phyloP scores from a whole-genome alignment of 64 coral and sea anemone species.

The Stichodactyla helianthus region DNA sequence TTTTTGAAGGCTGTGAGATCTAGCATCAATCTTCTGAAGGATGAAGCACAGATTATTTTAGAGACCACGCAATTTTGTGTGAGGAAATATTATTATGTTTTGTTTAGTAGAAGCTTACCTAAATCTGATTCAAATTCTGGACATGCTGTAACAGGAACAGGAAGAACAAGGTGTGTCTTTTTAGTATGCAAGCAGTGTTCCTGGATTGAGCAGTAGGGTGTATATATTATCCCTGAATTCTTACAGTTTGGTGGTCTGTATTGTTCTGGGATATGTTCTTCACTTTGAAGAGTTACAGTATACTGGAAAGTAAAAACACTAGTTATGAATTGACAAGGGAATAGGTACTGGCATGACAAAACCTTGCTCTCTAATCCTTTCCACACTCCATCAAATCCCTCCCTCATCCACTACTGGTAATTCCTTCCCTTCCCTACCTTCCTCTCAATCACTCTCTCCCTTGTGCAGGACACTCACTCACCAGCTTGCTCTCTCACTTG shows the following conservation, averaged over 20 bases:
- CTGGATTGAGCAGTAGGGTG: slow-evolving; percentile 66
- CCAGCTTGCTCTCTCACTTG: no score
- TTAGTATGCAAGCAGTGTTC: slow-evolving; percentile 86
- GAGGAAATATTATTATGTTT: background rate
- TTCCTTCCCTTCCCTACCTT: no score
- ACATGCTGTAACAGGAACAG: slow-evolving; percentile 71
- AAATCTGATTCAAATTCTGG: slow-evolving; percentile 91
- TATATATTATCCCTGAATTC: slow-evolving; percentile 49
- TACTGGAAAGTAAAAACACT: slow-evolving; percentile 37
- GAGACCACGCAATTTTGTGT: background rate
- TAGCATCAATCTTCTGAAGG: no score
- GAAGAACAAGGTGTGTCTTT: slow-evolving; percentile 88
- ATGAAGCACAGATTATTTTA: no score
- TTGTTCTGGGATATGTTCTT: slow-evolving; percentile 89
- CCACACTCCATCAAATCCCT: no score
- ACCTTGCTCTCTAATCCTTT: no score
- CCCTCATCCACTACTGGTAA: no score
- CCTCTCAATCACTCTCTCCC: no score
- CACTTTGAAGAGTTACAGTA: slow-evolving; percentile 85
- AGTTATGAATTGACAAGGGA: no score
- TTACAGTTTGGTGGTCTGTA: slow-evolving; percentile 38
- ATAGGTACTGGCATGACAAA: no score
- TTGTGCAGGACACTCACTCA: no score
- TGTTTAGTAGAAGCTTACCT: slow-evolving; percentile 38
- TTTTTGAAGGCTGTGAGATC: no score